Conservation (phyloP, 2,797 vertebrate species). For the Fistularia commersonii region DNA sequence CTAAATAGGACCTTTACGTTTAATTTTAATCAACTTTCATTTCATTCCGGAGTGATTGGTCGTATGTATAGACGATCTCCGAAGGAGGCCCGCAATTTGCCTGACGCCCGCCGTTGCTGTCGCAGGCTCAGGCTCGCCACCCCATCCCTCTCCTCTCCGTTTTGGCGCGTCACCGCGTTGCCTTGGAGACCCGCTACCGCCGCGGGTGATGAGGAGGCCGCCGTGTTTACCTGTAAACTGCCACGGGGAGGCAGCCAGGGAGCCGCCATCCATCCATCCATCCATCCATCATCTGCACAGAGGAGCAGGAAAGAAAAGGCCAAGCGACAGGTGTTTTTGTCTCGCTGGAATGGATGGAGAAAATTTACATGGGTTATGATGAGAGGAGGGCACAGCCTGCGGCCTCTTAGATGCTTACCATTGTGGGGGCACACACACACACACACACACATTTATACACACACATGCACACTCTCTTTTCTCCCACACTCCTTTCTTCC, state of each 20-base stretch:
- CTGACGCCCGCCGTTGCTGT: slow-evolving; percentile 7
- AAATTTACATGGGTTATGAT: slow-evolving; percentile 23
- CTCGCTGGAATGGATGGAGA: not conserved
- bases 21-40: too few species aligned
- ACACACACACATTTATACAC: too few species aligned
- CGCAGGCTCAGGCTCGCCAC: slow-evolving; percentile 35
- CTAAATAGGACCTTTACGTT: too few species aligned
- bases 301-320: slow-evolving; percentile 1
- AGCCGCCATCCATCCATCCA: slow-evolving; percentile 36
- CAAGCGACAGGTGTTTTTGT: slow-evolving; percentile 40
- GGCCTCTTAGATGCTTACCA: slow-evolving; percentile 33
- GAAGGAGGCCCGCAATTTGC: slow-evolving; percentile 10
- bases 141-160: slow-evolving; percentile 31
- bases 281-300: not conserved
- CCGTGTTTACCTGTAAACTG: slow-evolving; percentile 49
- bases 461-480: too few species aligned
- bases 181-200: slow-evolving; percentile 63
- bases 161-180: slow-evolving; percentile 65
- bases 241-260: slow-evolving; percentile 24
- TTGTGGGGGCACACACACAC: slow-evolving; percentile 6
- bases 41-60: slow-evolving; percentile 1
- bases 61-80: slow-evolving; percentile 36
- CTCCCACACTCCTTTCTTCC: slow-evolving; percentile 30
- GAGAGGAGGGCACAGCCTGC: slow-evolving; percentile 24
- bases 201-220: slow-evolving; percentile 33